These are phyloP conservation scores for Coelinius sp. DNA, from an alignment of 2,888 invertebrate species.

Conservation along the genomic window DNA sequence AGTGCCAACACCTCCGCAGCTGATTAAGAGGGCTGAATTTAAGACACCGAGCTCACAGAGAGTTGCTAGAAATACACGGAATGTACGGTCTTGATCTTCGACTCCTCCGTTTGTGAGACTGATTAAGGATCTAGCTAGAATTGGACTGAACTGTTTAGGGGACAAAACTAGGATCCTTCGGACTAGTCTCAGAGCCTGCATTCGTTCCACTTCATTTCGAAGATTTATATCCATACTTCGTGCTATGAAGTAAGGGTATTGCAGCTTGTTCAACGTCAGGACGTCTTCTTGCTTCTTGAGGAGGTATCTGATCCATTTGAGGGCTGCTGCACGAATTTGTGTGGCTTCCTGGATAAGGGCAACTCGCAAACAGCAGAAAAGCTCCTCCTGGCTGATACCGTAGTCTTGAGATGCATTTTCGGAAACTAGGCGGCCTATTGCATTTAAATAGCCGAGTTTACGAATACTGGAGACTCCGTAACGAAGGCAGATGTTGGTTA, in stretches of 20 bases:
- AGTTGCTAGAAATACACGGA: slow-evolving; percentile 88
- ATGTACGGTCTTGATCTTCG: slow-evolving; percentile 86
- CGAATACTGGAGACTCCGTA: slow-evolving; percentile 81
- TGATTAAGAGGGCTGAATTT: slow-evolving; percentile 85
- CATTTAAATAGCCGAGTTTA: slow-evolving; percentile 89
- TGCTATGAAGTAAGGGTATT: slow-evolving; percentile 87
- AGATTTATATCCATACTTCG: slow-evolving; percentile 92
- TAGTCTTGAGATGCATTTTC: slow-evolving; percentile 75
- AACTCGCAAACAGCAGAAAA: slow-evolving; percentile 87
- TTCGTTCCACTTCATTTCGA: slow-evolving; percentile 92
- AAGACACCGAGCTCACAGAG: slow-evolving; percentile 91
- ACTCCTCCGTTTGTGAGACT: slow-evolving; percentile 86
- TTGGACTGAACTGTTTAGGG: slow-evolving; percentile 80
- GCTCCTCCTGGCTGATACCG: slow-evolving; percentile 84
- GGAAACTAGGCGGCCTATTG: slow-evolving; percentile 84
- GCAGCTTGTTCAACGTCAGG: slow-evolving; percentile 83
- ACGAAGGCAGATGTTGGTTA: slow-evolving; percentile 76
- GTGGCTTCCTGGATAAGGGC: slow-evolving; percentile 89
- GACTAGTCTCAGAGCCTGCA: slow-evolving; percentile 91
- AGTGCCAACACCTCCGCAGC: slow-evolving; percentile 87
- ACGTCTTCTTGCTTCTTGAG: slow-evolving; percentile 85
- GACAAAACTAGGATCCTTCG: slow-evolving; percentile 78
- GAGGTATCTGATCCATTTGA: slow-evolving; percentile 89
- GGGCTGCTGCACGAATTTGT: slow-evolving; percentile 89
- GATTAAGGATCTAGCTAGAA: slow-evolving; percentile 84